Base-by-base conservation (phyloP, 2,113 vertebrate species). In the Piaya cayana region DNA sequence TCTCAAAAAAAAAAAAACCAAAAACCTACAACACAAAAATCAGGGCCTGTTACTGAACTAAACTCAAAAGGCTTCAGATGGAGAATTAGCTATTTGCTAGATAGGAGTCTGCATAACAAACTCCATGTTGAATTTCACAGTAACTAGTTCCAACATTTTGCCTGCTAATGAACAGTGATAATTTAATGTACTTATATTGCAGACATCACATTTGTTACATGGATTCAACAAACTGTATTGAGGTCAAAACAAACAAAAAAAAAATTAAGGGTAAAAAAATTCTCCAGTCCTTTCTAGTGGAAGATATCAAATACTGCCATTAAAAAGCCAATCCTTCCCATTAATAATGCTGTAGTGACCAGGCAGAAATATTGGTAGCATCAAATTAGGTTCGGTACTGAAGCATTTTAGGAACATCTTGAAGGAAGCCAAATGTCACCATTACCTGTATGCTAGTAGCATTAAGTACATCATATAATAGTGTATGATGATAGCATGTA, bases 91-190 rank as follows among this genome's bases (percentile, higher is more conserved):
- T n/a, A 94, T 93, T 96, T 95, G 85, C 52, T 93, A 93, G 78
- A 94, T 90, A 82, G 59, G 90, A 95, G 63, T 81, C 67, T 72
- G 59, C 21, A 3, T 32, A 94, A 74, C 63, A 77, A 95, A 74
- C 42, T 86, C 87, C 87, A 94, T 4, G 52, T 5, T 75, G 88
- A 94, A 86, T 83, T 94, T 93, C 94, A 96, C 93, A 95, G 68
- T 10, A 92, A 55, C 67, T 74, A 74, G 37, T 83, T 88, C 36
- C 76, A 96, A 83, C 85, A 92, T 91, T 85, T 90, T 95, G 92
- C 75, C 85, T 94, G 79, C 71, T 95, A 96, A 91, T 86, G 71
- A 96, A 95, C 67, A 93, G 75, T 63, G 86, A 86, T 77, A 32
- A 77, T 50, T 77, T 67, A 15, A 74, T 32, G 32, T 34, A 72